Percentiles rank a stretch among this genome's conserved stretches.
Evolutionary conservation across 2,888 invertebrate species (phyloP).

Genomic region (Baronia brevicornis): DNA sequence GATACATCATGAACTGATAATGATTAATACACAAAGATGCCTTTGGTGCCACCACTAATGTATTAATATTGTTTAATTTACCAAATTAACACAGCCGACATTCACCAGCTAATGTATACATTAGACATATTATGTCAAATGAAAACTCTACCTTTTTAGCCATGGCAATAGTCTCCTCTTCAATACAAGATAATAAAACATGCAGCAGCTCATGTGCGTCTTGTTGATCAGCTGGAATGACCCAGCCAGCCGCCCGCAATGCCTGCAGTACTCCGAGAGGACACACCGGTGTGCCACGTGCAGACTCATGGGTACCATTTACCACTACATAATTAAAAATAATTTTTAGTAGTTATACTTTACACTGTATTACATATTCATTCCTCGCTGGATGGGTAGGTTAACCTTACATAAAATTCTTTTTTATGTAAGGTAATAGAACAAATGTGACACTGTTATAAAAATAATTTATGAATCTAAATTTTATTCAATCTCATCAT

Average conservation of each 20-base stretch:
- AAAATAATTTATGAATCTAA: too few relatives aligned
- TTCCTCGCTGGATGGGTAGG: too few relatives aligned
- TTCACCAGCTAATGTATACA: background rate
- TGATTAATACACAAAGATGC: too few relatives aligned
- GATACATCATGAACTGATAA: too few relatives aligned
- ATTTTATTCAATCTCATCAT: too few relatives aligned
- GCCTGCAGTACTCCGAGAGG: slow-evolving; percentile 81
- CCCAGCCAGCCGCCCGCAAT: slow-evolving; percentile 86
- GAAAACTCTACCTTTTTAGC: slow-evolving; percentile 66
- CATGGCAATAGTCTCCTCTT: slow-evolving; percentile 85
- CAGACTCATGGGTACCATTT: slow-evolving; percentile 81
- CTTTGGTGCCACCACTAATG: too few relatives aligned
- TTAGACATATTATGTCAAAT: background rate
- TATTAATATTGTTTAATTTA: too few relatives aligned
- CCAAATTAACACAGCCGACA: too few relatives aligned
- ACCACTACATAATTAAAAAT: slow-evolving; percentile 67
- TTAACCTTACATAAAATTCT: too few relatives aligned
- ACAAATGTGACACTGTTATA: background rate
- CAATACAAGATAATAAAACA: slow-evolving; percentile 90
- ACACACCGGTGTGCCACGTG: slow-evolving; percentile 75
- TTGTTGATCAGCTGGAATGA: slow-evolving; percentile 91
- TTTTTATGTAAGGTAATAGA: background rate
- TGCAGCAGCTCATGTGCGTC: slow-evolving; percentile 96
- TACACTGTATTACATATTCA: too few relatives aligned
- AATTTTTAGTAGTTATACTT: too few relatives aligned